Percentiles rank a stretch among this genome's conserved stretches.
phyloP scores from a whole-genome alignment of 92 coral and sea anemone species.

The Palythoa heliodiscus region DNA sequence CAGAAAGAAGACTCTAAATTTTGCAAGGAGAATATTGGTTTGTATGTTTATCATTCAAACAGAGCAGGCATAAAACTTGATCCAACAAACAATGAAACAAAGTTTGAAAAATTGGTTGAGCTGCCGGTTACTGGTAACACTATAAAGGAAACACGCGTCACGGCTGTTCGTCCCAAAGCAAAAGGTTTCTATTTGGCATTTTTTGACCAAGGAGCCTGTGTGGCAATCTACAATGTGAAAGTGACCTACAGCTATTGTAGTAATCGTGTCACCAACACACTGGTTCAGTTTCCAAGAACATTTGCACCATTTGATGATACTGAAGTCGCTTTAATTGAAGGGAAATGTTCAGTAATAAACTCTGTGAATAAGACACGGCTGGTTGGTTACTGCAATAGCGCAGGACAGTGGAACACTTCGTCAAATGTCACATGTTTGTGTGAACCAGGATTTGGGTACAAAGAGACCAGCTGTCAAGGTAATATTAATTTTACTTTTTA shows the following conservation, averaged over 20 bases:
- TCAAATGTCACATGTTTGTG: constrained; percentile 17
- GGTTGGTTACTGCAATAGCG: constrained; percentile 13
- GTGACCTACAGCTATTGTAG: constrained; percentile 32
- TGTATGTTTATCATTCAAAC: constrained; percentile 21
- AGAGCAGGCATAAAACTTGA: not conserved
- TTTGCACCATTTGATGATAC: constrained; percentile 20
- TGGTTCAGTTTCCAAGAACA: constrained; percentile 33
- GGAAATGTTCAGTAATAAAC: not conserved
- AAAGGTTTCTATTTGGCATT: constrained; percentile 25
- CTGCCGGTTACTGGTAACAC: not conserved
- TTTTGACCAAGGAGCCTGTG: constrained; percentile 30
- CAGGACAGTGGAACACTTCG: constrained; percentile 15
- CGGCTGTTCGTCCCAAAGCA: constrained; percentile 20
- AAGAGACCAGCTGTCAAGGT: constrained; percentile 37
- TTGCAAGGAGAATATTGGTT: constrained; percentile 5
- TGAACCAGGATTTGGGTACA: constrained; percentile 40
- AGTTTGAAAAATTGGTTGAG: not conserved
- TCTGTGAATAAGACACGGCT: constrained; percentile 12
- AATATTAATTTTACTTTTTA: not conserved
- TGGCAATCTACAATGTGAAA: not conserved
- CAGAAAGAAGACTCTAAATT: not conserved
- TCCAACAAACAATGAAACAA: not conserved
- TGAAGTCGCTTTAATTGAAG: not conserved
- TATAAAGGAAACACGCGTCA: not conserved
- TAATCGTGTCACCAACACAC: not conserved